These are phyloP conservation scores for Syngnathoides biaculeatus DNA, from an alignment of 2,113 vertebrate species.

Conservation along the genomic window DNA sequence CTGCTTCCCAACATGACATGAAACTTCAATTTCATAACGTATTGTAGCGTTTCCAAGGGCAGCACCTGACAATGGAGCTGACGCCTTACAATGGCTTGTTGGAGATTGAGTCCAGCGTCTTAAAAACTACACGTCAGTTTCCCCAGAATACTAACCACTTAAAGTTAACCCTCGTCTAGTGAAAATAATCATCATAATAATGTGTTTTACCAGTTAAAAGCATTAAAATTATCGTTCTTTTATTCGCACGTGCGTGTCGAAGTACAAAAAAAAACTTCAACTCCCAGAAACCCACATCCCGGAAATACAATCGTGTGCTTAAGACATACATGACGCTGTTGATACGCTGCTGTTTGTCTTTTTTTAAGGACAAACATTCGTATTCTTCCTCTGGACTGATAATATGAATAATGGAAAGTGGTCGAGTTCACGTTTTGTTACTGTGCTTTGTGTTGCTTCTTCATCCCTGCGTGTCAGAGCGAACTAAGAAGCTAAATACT, in stretches of 20 bases:
- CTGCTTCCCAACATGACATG: no score
- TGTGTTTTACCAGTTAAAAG: neutral
- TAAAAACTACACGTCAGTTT: neutral
- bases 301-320: slow-evolving; percentile 49
- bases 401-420: slow-evolving; percentile 45
- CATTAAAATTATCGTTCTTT: neutral
- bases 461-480: slow-evolving; percentile 17
- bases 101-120: slow-evolving; percentile 33
- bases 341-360: slow-evolving; percentile 40
- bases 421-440: slow-evolving; percentile 5
- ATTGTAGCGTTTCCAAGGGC: no score
- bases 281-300: slow-evolving; percentile 37
- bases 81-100: slow-evolving; percentile 15
- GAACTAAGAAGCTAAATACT: slow-evolving; percentile 10
- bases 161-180: neutral
- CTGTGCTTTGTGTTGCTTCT: slow-evolving; percentile 38
- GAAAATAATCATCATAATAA: neutral
- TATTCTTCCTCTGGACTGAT: slow-evolving; percentile 18
- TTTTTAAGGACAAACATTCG: slow-evolving; percentile 16
- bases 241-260: neutral
- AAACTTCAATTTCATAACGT: neutral
- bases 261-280: slow-evolving; percentile 59
- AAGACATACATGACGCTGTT: slow-evolving; percentile 24
- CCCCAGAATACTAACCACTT: neutral
- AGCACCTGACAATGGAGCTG: neutral